Evolutionary conservation across 1,140 invertebrate genomes (phyloP).

Genomic region (Hesperophylax magnus): DNA sequence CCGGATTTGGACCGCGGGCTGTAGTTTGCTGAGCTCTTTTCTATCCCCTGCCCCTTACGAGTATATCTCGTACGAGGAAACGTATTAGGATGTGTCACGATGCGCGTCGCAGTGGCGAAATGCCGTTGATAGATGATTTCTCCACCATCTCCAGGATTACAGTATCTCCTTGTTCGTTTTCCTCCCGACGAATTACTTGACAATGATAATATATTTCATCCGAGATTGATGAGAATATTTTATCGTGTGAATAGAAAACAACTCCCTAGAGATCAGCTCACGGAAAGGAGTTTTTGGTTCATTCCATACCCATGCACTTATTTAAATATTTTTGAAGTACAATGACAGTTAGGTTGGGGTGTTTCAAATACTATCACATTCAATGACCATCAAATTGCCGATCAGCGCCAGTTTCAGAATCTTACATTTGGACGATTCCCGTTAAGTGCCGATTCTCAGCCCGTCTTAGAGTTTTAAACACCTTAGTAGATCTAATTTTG

Average conservation of each 20-base stretch:
- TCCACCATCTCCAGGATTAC: constrained; percentile 16
- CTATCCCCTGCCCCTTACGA: background rate
- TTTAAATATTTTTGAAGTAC: too few species aligned
- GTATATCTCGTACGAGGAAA: background rate
- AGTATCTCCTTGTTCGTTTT: constrained; percentile 25
- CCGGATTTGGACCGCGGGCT: too few species aligned
- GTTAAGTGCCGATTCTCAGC: too few species aligned
- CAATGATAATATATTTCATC: constrained; percentile 34
- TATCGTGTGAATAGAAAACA: constrained; percentile 1
- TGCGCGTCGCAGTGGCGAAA: constrained; percentile 1
- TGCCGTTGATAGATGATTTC: constrained; percentile 41
- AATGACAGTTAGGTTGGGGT: too few species aligned
- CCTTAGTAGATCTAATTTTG: too few species aligned
- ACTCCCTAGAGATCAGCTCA: background rate
- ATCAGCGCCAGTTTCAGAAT: too few species aligned
- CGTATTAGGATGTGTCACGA: constrained; percentile 34
- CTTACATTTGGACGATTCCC: too few species aligned
- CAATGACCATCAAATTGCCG: too few species aligned
- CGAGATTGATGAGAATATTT: constrained; percentile 35
- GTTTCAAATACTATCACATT: too few species aligned
- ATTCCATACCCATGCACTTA: background rate
- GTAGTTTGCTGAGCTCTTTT: too few species aligned
- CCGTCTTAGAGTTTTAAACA: too few species aligned
- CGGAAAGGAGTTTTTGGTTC: background rate
- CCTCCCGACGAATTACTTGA: constrained; percentile 12